These are phyloP conservation scores for Pediacus dermestoides DNA, from an alignment of 2,888 invertebrate genomes.

Conservation along the genomic window DNA sequence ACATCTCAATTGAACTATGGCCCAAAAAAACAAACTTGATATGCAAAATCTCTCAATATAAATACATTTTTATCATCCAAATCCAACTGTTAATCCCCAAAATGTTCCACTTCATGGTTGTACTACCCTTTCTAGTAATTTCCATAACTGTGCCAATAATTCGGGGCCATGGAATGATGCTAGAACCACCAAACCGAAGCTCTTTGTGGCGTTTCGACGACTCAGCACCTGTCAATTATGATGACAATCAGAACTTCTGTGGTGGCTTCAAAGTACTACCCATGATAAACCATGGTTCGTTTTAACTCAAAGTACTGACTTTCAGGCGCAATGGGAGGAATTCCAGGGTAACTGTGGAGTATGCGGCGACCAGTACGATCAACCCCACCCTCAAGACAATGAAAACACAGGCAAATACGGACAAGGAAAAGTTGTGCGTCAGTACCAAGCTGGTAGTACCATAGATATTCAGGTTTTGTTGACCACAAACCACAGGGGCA, in stretches of 20 bases:
- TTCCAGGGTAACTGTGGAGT: constrained; percentile 44
- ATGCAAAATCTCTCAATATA: too few species aligned
- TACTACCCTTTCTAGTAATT: too few species aligned
- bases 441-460: constrained; percentile 40
- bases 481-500: constrained; percentile 48
- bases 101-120: too few species aligned
- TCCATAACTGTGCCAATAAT: too few species aligned
- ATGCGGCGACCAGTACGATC: constrained; percentile 45
- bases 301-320: constrained; percentile 2
- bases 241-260: constrained; percentile 52
- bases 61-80: too few species aligned
- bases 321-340: constrained; percentile 24
- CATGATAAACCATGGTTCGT: too few species aligned
- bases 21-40: too few species aligned
- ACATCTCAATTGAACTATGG: too few species aligned
- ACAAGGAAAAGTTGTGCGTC: constrained; percentile 44
- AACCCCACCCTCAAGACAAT: constrained; percentile 43
- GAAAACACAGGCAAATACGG: constrained; percentile 51
- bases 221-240: constrained; percentile 48
- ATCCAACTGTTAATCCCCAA: too few species aligned
- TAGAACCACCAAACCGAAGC: constrained; percentile 51
- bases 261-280: constrained; percentile 41
- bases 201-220: constrained; percentile 52
- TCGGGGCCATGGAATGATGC: constrained; percentile 51
- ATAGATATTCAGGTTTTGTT: constrained; percentile 39